A percentile compares a stretch with the other conserved stretches of the same genome.
phyloP scores from a whole-genome alignment of 23 tunicate species.

The Oikopleura vanhoeffeni region DNA sequence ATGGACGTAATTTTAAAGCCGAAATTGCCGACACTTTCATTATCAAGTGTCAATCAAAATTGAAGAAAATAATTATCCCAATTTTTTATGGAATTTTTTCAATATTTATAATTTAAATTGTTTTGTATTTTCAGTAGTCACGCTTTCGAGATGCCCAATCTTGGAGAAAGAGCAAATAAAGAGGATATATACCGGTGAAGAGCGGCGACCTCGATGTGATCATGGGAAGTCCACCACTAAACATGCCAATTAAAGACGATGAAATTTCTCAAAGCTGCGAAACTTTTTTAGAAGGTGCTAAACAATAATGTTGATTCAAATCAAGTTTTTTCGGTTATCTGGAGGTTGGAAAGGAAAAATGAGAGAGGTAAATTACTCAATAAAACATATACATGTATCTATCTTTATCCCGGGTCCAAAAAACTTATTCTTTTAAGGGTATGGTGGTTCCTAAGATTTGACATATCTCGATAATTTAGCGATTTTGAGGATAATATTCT shows the following conservation, averaged over 20 bases:
- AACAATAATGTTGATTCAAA: conserved; percentile 79
- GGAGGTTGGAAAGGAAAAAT: conserved; percentile 70
- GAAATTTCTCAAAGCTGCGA: conserved; percentile 30
- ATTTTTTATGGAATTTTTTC: too few relatives aligned
- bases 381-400: too few relatives aligned
- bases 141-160: conserved; percentile 93
- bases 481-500: too few relatives aligned
- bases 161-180: conserved; percentile 38
- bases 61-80: too few relatives aligned
- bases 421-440: too few relatives aligned
- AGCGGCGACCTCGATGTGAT: conserved; percentile 67
- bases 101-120: too few relatives aligned
- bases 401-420: too few relatives aligned
- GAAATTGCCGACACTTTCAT: too few relatives aligned
- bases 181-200: conserved; percentile 40
- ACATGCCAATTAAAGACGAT: conserved; percentile 62
- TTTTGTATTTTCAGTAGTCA: conserved; percentile 33
- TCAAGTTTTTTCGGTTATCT: conserved; percentile 52
- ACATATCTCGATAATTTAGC: too few relatives aligned
- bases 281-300: conserved; percentile 67
- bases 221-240: conserved; percentile 77
- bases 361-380: conserved; percentile 20
- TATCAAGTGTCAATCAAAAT: too few relatives aligned
- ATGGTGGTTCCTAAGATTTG: too few relatives aligned
- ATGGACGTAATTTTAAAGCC: too few relatives aligned